Base-by-base conservation (phyloP, 1,140 invertebrate species). In the Eumaeus atala region DNA sequence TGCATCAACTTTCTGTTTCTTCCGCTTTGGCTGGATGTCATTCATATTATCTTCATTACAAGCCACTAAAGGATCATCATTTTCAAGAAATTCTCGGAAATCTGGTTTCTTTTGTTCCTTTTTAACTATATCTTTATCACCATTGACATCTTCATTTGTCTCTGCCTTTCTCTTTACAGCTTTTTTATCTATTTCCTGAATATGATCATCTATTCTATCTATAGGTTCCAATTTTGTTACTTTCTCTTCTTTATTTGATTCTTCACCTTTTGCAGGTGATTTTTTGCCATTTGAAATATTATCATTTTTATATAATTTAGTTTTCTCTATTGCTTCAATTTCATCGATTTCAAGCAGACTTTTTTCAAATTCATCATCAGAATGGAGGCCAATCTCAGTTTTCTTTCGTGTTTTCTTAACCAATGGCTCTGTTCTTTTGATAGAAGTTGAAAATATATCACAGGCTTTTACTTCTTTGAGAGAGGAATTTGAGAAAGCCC, bases 351-450 rank as follows among this genome's bases (percentile, higher is more conserved):
- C 87, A 56, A 90, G 66, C 11, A 94, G 72, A 18, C 91, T 92
- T 64, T 90, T 88, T 67, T 91, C 88, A 82, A 94, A 94, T 61
- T 92, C 90, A 50, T 91, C 89, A 88, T 94, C 92, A 55, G 89
- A 87, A 69, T 93, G 90, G 51, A 91, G 87, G 57, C 89, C 89
- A 49, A 80, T 64, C 80, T 90, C 88, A 36, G 87, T 83, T 54
- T 84, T 75, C 34, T 79, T 83, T 54, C 78, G 77, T 36, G 64
- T 58, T 66, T 72, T 85, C 49, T 84, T 86, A 4, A 80, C 70
- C 60, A 84, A 42, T 50, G 77, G 67, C 59, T 87, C 75, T 38
- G 80, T 77, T 63, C 89, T 78, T 60, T 86, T 82, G 5, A 88
- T 74, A 5, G 75, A 79, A 7, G 9, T 68, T 4, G 78, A 78